Percentiles rank a stretch among this genome's conserved stretches.
These are phyloP conservation scores for Lophochroa leadbeateri DNA, from an alignment of 2,113 vertebrate species.

Conservation along the genomic window DNA sequence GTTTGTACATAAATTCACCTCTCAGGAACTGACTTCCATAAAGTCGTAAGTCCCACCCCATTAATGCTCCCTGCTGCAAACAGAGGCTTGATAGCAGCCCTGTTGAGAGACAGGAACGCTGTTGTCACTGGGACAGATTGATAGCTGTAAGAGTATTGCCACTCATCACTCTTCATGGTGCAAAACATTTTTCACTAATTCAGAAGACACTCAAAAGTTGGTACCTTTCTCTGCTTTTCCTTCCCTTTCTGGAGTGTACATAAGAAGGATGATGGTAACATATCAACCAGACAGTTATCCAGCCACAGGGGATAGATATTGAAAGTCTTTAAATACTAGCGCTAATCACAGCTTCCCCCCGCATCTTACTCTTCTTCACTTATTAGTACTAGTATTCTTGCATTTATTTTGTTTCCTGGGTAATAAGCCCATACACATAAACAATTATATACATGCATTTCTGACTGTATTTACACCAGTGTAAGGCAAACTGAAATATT, in stretches of 20 bases:
- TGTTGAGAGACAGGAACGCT: not conserved
- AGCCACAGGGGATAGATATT: not conserved
- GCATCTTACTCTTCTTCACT: not conserved
- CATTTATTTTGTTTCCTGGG: not conserved
- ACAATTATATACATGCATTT: not conserved
- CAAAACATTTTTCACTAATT: not conserved
- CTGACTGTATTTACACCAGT: not conserved
- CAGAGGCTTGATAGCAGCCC: not conserved
- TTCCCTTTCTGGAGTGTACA: not conserved
- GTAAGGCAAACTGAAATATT: not conserved
- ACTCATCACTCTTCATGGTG: not conserved
- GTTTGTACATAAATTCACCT: slow-evolving; percentile 48
- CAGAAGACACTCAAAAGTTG: not conserved
- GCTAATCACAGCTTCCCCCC: not conserved
- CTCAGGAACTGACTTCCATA: not conserved
- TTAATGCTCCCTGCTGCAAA: not conserved
- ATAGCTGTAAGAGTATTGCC: not conserved
- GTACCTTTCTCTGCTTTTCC: not conserved
- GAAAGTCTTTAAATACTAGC: not conserved
- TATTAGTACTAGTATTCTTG: not conserved
- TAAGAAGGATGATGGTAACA: not conserved
- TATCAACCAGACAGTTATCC: not conserved
- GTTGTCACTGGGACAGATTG: not conserved
- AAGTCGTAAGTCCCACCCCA: slow-evolving; percentile 4
- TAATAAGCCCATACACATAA: not conserved